Conservation (phyloP, 2,888 invertebrate species). For the Geophilus truncorum region DNA sequence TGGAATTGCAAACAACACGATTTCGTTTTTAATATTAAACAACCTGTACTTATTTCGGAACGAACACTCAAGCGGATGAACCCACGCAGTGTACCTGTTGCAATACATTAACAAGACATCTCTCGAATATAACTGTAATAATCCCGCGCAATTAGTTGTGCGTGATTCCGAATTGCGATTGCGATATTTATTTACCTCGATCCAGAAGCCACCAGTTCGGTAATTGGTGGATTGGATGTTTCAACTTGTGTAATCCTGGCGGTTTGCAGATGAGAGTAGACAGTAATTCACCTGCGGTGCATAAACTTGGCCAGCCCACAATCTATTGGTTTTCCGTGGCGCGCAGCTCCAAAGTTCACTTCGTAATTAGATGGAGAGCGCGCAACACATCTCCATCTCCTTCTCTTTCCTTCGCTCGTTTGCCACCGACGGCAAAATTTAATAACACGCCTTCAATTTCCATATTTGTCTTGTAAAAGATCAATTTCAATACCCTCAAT, state of each 20-base stretch:
- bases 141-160: background rate
- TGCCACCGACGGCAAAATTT: background rate
- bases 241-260: background rate
- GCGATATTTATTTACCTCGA: background rate
- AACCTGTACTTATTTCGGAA: too few relatives aligned
- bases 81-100: too few relatives aligned
- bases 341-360: background rate
- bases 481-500: background rate
- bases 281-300: background rate
- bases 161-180: background rate
- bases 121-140: too few relatives aligned
- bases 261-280: background rate
- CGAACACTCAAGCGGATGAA: too few relatives aligned
- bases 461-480: background rate
- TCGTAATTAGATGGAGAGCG: background rate
- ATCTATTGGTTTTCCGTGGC: background rate
- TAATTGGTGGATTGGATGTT: background rate
- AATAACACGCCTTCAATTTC: background rate
- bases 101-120: too few relatives aligned
- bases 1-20: too few relatives aligned
- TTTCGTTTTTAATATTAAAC: too few relatives aligned
- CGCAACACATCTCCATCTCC: background rate
- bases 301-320: background rate
- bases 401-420: background rate
- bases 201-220: background rate